Percentiles rank a stretch among this genome's conserved stretches.
phyloP scores from a whole-genome alignment of 2,888 invertebrate genomes.

The Notodonta dromedarius region DNA sequence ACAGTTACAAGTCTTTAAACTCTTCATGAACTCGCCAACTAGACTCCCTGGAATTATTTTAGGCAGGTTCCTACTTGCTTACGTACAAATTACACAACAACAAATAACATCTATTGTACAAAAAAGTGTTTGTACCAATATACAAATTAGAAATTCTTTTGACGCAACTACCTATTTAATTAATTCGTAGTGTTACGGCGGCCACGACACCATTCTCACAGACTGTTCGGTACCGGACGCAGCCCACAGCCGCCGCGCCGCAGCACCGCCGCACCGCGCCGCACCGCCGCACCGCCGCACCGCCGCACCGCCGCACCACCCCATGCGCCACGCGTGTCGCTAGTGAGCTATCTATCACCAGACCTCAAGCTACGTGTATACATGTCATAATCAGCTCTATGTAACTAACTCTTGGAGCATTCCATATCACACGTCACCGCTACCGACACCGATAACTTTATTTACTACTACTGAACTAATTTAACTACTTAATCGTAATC shows the following conservation, averaged over 20 bases:
- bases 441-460: neutral
- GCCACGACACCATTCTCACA: conserved; percentile 27
- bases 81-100: too few relatives aligned
- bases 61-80: too few relatives aligned
- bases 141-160: conserved; percentile 19
- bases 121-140: too few relatives aligned
- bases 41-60: too few relatives aligned
- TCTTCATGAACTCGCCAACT: too few relatives aligned
- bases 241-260: neutral
- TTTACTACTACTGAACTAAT: conserved; percentile 4
- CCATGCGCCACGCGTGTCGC: neutral
- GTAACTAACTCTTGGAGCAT: neutral
- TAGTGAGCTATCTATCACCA: too few relatives aligned
- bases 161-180: conserved; percentile 12
- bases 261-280: neutral
- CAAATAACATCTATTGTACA: too few relatives aligned
- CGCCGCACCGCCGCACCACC: conserved; percentile 6
- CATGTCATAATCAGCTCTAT: neutral
- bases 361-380: too few relatives aligned
- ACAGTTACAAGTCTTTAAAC: too few relatives aligned
- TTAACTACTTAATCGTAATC: conserved; percentile 17
- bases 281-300: neutral
- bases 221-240: conserved; percentile 24
- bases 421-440: neutral
- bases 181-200: conserved; percentile 14